Base-by-base conservation (phyloP, 2,888 invertebrate genomes). In the Dolichomitus sp. region DNA sequence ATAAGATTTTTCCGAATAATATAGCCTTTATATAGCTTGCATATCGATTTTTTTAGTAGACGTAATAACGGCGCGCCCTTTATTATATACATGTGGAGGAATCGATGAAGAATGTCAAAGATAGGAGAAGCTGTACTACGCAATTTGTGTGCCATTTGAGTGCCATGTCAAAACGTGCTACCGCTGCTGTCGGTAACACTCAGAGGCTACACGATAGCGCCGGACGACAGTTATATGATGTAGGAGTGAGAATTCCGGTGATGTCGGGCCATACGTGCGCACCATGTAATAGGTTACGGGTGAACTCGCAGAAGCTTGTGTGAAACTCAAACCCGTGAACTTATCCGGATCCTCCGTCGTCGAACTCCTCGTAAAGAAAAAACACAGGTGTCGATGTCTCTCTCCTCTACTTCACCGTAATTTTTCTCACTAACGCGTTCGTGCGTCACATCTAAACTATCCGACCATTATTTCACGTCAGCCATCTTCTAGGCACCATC, bases 381-480 rank as follows among this genome's bases (percentile, higher is more conserved):
- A n/a, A 12, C 0, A 19, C 19, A 4, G 27, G 4, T 27, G 54
- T 54, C 54, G 54, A 54, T 54, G 27, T 27, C 27, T 27, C 17
- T n/a, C 27, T 27, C 14, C 27, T 12, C 2, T 12, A 11, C 54
- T 54, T 54, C 14, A 27, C 27, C 27, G 27, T 27, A 27, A 54
- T 54, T 23, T 23, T 27, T 27, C 54, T 4, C 27, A n/a, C 11
- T 27, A 27, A 27, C 27, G 27, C 12, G 11, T 19, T 19, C 52
- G 52, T 19, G 52, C 23, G 52, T 52, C 52, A 23, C 45, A 45
- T 45, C n/a, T n/a, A 45, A 45, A 45, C 45, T 45, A 45, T 14
- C 45, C 14, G 45, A 12, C 14, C 45, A 45, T 45, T 45, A 45
- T 45, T 45, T 45, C 14, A 45, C 45, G 11, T 45, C 45, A n/a